Conservation (phyloP, 2,113 vertebrate genomes). For the Myxocyprinus asiaticus region DNA sequence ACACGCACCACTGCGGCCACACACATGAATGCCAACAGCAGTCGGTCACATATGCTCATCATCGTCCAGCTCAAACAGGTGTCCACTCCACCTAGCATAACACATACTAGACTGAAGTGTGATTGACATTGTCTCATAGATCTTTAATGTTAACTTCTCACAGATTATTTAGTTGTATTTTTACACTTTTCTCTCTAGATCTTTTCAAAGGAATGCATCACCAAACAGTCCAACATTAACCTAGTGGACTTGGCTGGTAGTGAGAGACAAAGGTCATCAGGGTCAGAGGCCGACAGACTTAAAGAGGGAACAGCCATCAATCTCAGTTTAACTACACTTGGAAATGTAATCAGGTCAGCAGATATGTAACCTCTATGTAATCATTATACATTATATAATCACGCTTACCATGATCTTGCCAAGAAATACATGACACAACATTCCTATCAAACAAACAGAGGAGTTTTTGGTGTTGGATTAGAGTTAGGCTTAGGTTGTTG, state of each 20-base stretch:
- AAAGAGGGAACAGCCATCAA: slow-evolving; percentile 86
- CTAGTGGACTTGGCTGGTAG: slow-evolving; percentile 88
- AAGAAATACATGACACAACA: too few relatives aligned
- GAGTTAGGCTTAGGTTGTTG: too few relatives aligned
- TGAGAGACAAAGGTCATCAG: slow-evolving; percentile 82
- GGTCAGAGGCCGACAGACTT: slow-evolving; percentile 84
- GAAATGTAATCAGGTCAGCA: slow-evolving; percentile 86
- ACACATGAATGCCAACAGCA: slow-evolving; percentile 86
- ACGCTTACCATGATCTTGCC: too few relatives aligned
- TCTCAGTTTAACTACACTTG: slow-evolving; percentile 85
- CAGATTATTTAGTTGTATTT: neutral
- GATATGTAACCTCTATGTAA: neutral
- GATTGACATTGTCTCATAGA: neutral
- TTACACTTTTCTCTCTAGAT: slow-evolving; percentile 66
- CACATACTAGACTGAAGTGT: neutral
- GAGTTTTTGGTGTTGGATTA: too few relatives aligned
- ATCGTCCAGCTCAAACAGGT: slow-evolving; percentile 72
- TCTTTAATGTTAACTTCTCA: neutral
- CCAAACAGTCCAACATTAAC: slow-evolving; percentile 84
- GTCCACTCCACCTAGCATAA: too few relatives aligned
- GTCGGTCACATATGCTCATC: slow-evolving; percentile 88
- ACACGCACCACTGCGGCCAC: slow-evolving; percentile 84
- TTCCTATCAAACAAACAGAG: too few relatives aligned
- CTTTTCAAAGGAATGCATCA: slow-evolving; percentile 81
- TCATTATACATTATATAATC: neutral